phyloP scores from a whole-genome alignment of 2,888 invertebrate genomes.

The Poecilobothrus nobilitatus region DNA sequence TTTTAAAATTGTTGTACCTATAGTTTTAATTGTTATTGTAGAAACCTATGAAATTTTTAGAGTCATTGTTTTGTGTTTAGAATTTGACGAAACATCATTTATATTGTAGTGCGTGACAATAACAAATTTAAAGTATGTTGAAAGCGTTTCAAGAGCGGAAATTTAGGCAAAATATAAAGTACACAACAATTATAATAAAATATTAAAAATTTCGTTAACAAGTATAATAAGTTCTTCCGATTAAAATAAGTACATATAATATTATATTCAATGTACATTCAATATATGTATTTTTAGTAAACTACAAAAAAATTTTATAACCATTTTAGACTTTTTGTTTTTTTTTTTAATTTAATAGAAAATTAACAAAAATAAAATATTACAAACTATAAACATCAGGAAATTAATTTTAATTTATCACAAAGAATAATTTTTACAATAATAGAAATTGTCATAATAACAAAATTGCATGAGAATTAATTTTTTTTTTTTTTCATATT shows the following conservation, averaged over 20 bases:
- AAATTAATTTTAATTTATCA: not conserved
- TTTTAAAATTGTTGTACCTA: no score
- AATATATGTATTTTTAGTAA: no score
- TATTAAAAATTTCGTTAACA: not conserved
- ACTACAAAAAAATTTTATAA: no score
- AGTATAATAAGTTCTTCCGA: no score
- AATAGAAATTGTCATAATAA: not conserved
- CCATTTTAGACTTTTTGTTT: not conserved
- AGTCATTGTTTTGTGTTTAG: not conserved
- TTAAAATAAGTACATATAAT: no score
- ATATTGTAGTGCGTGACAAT: not conserved
- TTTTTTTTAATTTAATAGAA: not conserved
- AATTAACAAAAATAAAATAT: not conserved
- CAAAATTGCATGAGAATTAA: not conserved
- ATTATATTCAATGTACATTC: no score
- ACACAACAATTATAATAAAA: not conserved
- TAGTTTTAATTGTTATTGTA: no score
- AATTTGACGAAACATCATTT: not conserved
- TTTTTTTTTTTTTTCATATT: not conserved
- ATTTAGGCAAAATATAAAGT: not conserved
- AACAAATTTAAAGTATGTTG: not conserved
- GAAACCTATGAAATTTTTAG: not conserved
- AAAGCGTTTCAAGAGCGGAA: constrained; percentile 11
- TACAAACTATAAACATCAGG: not conserved
- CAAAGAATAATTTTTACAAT: not conserved